phyloP scores from a whole-genome alignment of 1,140 invertebrate species.

The Heliconius congener region DNA sequence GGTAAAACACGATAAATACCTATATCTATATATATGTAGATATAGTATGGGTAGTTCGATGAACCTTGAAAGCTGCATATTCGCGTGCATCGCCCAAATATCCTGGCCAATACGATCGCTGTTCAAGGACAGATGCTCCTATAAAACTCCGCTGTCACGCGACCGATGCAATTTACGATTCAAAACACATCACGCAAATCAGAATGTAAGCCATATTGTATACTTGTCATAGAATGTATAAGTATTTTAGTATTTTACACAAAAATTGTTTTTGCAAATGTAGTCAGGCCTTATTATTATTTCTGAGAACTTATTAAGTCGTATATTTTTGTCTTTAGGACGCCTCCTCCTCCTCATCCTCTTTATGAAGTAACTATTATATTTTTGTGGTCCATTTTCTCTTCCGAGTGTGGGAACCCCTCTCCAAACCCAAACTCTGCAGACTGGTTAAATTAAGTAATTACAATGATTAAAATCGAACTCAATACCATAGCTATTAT shows the following conservation, averaged over 20 bases:
- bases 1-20: background rate
- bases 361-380: background rate
- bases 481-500: background rate
- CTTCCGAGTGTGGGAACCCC: too few species aligned
- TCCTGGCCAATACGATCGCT: constrained; percentile 40
- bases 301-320: too few species aligned
- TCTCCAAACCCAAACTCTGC: too few species aligned
- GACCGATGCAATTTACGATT: constrained; percentile 51
- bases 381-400: background rate
- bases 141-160: constrained; percentile 44
- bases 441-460: too few species aligned
- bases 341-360: background rate
- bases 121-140: constrained; percentile 46
- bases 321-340: background rate
- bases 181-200: constrained; percentile 10
- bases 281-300: too few species aligned
- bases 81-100: constrained; percentile 59
- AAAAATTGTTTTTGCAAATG: background rate
- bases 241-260: constrained; percentile 2
- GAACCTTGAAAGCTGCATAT: constrained; percentile 49
- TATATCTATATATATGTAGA: constrained; percentile 1
- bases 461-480: background rate
- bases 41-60: constrained; percentile 27
- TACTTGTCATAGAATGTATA: background rate
- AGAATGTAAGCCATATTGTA: constrained; percentile 18